phyloP scores from a whole-genome alignment of 2,888 invertebrate genomes.

The Lypha dubia region DNA sequence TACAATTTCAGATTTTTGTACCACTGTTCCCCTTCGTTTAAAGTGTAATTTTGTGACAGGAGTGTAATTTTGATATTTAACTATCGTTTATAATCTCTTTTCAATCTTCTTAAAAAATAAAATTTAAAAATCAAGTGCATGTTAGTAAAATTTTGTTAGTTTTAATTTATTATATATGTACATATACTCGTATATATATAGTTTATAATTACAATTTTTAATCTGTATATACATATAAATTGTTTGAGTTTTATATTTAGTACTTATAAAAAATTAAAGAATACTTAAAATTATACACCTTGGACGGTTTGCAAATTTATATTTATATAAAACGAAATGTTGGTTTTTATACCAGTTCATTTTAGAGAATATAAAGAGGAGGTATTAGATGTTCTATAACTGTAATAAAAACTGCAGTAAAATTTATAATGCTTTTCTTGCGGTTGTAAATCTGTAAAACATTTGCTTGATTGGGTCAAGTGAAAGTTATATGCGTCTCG shows the following conservation, averaged over 20 bases:
- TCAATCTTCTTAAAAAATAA: slow-evolving; percentile 15
- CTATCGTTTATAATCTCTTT: background rate
- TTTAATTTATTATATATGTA: slow-evolving; percentile 28
- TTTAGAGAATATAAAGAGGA: background rate
- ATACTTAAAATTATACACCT: background rate
- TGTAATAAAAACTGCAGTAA: background rate
- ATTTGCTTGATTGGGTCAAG: background rate
- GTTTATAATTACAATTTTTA: slow-evolving; percentile 54
- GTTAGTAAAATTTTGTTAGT: slow-evolving; percentile 57
- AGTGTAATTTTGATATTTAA: background rate
- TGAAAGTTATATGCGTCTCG: background rate
- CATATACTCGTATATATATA: too few relatives aligned
- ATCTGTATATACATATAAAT: slow-evolving; percentile 26
- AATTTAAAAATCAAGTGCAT: slow-evolving; percentile 15
- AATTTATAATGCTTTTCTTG: background rate
- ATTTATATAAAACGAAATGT: background rate
- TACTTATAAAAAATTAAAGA: slow-evolving; percentile 41
- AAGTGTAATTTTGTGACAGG: background rate
- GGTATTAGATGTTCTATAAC: too few relatives aligned
- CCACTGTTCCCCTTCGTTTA: too few relatives aligned
- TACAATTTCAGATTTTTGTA: too few relatives aligned
- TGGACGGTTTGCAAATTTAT: background rate
- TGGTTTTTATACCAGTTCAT: background rate
- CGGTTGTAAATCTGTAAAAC: background rate
- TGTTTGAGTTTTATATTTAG: slow-evolving; percentile 38